A percentile compares a stretch with the other conserved stretches of the same genome.
Evolutionary conservation across 2,888 invertebrate species (phyloP).

Genomic region (Cheilosia vulpina): DNA sequence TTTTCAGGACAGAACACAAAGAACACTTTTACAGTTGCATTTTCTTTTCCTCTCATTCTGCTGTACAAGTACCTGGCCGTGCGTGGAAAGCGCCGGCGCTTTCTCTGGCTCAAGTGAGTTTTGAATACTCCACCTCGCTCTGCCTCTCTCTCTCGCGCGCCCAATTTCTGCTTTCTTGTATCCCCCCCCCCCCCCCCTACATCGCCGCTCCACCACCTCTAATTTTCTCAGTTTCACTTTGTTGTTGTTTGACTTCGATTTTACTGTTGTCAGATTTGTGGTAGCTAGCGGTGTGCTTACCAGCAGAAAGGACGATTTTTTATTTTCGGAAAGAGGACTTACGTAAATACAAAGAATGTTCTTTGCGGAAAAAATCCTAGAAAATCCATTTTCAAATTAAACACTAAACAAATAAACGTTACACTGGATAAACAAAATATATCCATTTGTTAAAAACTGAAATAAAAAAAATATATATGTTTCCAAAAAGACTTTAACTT

Average conservation of each 20-base stretch:
- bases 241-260: slow-evolving; percentile 61
- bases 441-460: neutral
- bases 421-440: neutral
- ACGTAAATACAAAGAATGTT: slow-evolving; percentile 51
- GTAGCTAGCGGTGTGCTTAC: slow-evolving; percentile 50
- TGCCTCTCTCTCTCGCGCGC: neutral
- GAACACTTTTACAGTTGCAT: slow-evolving; percentile 8
- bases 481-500: neutral
- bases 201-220: neutral
- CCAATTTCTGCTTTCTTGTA: slow-evolving; percentile 21
- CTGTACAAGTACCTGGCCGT: neutral
- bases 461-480: neutral
- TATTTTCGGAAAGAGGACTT: slow-evolving; percentile 44
- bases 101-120: neutral
- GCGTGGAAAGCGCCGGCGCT: slow-evolving; percentile 52
- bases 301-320: slow-evolving; percentile 54
- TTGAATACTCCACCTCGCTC: neutral
- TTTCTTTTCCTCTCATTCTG: slow-evolving; percentile 12
- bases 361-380: neutral
- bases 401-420: neutral
- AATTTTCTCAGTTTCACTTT: slow-evolving; percentile 29
- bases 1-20: slow-evolving; percentile 11
- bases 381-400: neutral
- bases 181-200: neutral
- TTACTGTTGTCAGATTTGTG: slow-evolving; percentile 64